Evolutionary conservation across 2,113 vertebrate genomes (phyloP).

Genomic region (Nothobranchius kuhntae): DNA sequence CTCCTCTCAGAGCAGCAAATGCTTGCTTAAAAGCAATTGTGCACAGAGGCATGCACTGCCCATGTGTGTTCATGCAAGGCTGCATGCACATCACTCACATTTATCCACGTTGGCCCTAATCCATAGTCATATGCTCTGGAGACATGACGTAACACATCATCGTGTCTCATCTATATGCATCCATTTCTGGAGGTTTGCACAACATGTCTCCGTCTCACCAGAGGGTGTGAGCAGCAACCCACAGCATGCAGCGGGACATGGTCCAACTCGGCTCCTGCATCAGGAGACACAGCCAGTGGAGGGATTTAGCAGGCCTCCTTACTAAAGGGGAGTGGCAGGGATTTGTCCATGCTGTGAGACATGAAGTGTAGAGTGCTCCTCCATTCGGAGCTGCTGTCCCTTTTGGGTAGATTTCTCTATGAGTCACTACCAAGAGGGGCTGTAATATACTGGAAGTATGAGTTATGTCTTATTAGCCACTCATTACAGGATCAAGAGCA

Average conservation of each 20-base stretch:
- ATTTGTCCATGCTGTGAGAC: constrained; percentile 27
- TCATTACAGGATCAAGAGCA: background rate
- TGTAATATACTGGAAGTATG: constrained; percentile 37
- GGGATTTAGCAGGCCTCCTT: constrained; percentile 59
- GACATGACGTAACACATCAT: constrained; percentile 71
- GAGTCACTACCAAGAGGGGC: constrained; percentile 49
- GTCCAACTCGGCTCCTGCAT: constrained; percentile 29
- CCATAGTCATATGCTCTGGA: constrained; percentile 63
- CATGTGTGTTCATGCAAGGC: constrained; percentile 57
- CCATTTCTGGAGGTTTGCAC: constrained; percentile 28
- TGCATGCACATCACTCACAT: constrained; percentile 38
- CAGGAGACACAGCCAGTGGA: constrained; percentile 31
- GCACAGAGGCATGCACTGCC: constrained; percentile 50
- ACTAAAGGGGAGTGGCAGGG: constrained; percentile 43
- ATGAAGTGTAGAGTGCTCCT: constrained; percentile 30
- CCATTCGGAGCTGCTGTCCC: constrained; percentile 41
- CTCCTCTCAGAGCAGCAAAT: constrained; percentile 44
- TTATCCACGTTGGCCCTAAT: constrained; percentile 60
- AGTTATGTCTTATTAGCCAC: constrained; percentile 10
- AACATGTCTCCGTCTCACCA: background rate
- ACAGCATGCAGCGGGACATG: constrained; percentile 27
- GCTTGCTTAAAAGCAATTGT: constrained; percentile 55
- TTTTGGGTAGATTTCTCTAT: constrained; percentile 34
- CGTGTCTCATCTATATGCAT: constrained; percentile 46
- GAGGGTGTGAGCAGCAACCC: constrained; percentile 13